phyloP scores from a whole-genome alignment of 2,888 invertebrate genomes.

The Syritta pipiens region DNA sequence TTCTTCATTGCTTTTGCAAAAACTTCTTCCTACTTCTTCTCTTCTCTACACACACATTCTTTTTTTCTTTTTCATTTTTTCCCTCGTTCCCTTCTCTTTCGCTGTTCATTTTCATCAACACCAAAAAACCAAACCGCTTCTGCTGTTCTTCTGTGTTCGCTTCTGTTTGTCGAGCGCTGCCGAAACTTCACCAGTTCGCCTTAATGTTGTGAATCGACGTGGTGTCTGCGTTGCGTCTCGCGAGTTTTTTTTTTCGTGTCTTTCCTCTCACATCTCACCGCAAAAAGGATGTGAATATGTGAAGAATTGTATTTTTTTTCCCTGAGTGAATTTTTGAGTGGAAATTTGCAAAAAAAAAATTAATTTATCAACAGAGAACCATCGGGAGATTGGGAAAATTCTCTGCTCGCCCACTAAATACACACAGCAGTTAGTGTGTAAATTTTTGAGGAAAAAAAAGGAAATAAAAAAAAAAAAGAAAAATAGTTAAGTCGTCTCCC shows the following conservation, averaged over 20 bases:
- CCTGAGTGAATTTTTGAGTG: slow-evolving; percentile 40
- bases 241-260: slow-evolving; percentile 46
- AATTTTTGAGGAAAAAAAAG: slow-evolving; percentile 4
- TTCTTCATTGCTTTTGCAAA: slow-evolving; percentile 33
- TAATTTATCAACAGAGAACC: slow-evolving; percentile 19
- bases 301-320: slow-evolving; percentile 19
- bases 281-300: slow-evolving; percentile 59
- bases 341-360: slow-evolving; percentile 18
- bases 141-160: slow-evolving; percentile 3
- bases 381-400: slow-evolving; percentile 7
- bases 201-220: slow-evolving; percentile 66
- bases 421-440: slow-evolving; percentile 41
- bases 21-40: slow-evolving; percentile 31
- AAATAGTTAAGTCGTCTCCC: slow-evolving; percentile 43
- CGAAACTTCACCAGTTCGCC: slow-evolving; percentile 66
- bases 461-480: slow-evolving; percentile 3
- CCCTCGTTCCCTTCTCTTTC: slow-evolving; percentile 23
- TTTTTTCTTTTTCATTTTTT: slow-evolving; percentile 8
- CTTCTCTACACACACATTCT: slow-evolving; percentile 1
- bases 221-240: slow-evolving; percentile 62
- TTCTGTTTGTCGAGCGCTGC: slow-evolving; percentile 48
- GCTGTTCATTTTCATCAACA: slow-evolving; percentile 36
- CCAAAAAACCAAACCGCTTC: no score
- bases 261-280: slow-evolving; percentile 11
- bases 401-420: neutral